Base-by-base conservation (phyloP, 2,888 invertebrate genomes). In the Oscheius onirici region DNA sequence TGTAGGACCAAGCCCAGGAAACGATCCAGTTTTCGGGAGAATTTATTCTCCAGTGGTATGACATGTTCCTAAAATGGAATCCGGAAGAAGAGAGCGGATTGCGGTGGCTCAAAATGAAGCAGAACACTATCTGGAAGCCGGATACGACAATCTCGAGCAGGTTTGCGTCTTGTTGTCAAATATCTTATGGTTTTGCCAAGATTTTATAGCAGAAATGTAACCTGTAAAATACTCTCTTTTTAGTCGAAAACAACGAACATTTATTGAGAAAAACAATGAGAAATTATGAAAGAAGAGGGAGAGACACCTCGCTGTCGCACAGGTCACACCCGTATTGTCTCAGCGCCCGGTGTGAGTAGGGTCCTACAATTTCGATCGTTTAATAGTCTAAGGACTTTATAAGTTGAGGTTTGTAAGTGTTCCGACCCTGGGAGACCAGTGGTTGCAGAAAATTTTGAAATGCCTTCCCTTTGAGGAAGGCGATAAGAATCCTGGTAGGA, bases 101-200 rank as follows among this genome's bases (percentile, higher is more conserved):
- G 6, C 74, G 73, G 3, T 79, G 79, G 80, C 49, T 80, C 3
- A 81, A 81, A 71, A 57, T 81, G 52, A 80, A 79, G 51, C 74
- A 80, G 44, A 55, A 52, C n/a, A 67, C 67, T 15, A 22, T 81
- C 1, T 80, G 81, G 81, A 69, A 66, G 8, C 81, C 81, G 6
- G 81, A 81, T 28, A 75, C 77, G 3, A 72, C 73, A 0, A 74
- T 81, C 11, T 69, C 78, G n/a, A 76, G 78, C 28, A 73, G 74
- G 75, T 75, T 15, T 15, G 20, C 34, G 17, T 20, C 13, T 43
- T 15, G 13, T 55, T 20, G n/a, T n/a, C n/a, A n/a, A n/a, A n/a
- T n/a, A n/a, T n/a, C n/a, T n/a, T n/a, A n/a, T n/a, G n/a, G n/a
- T n/a, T n/a, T n/a, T n/a, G n/a, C n/a, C n/a, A n/a, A n/a, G n/a